Percentiles rank a stretch among this genome's conserved stretches.
Evolutionary conservation across 2,113 vertebrate species (phyloP).

Genomic region (Bungarus multicinctus): DNA sequence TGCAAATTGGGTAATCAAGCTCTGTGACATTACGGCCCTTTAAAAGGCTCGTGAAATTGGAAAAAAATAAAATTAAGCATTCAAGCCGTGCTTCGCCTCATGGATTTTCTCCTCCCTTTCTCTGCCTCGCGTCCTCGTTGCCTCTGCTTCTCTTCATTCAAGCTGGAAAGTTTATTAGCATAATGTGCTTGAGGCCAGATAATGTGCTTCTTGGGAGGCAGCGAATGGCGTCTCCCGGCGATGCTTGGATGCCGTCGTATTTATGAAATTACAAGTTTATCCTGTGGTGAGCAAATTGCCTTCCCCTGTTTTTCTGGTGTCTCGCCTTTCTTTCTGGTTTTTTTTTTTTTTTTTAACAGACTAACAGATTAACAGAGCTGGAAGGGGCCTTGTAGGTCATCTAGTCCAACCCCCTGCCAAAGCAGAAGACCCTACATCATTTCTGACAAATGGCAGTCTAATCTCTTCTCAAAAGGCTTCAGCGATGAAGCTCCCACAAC

Average conservation of each 20-base stretch:
- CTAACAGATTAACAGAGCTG: too few species aligned
- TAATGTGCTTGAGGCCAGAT: neutral
- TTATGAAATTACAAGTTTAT: neutral
- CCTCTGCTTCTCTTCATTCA: neutral
- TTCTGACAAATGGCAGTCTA: too few species aligned
- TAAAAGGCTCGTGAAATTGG: neutral
- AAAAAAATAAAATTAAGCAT: neutral
- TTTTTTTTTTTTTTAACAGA: too few species aligned
- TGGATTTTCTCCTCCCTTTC: too few species aligned
- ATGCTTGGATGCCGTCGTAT: neutral
- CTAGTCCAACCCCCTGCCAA: too few species aligned
- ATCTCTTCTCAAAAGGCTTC: too few species aligned
- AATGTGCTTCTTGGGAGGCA: neutral
- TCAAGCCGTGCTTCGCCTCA: neutral
- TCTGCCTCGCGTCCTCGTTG: neutral
- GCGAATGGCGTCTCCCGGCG: neutral
- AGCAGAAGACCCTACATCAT: too few species aligned
- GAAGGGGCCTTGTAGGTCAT: too few species aligned
- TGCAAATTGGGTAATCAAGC: too few species aligned
- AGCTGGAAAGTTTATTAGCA: neutral
- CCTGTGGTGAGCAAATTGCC: neutral
- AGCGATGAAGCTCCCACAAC: too few species aligned
- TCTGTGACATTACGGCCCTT: neutral
- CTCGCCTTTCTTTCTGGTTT: fast-evolving
- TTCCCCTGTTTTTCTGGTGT: neutral